Conservation (phyloP, 2,888 invertebrate genomes). For the Sclerodermus sp. region DNA sequence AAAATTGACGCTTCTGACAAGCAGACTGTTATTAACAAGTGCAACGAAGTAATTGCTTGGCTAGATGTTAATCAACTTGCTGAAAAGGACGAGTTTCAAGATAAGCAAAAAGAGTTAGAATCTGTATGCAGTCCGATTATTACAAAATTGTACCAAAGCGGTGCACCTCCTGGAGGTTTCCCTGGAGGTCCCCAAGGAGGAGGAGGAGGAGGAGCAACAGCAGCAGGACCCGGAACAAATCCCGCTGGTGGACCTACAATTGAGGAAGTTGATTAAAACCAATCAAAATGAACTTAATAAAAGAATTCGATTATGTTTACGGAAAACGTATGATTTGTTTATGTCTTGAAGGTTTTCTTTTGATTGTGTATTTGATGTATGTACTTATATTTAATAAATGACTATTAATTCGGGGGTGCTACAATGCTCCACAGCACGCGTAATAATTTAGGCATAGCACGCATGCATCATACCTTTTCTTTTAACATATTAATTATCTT, state of each 20-base stretch:
- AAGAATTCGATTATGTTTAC: too few species aligned
- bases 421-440: too few species aligned
- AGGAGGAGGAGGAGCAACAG: slow-evolving; percentile 53
- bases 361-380: too few species aligned
- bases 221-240: slow-evolving; percentile 44
- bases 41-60: slow-evolving; percentile 63
- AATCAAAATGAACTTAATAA: too few species aligned
- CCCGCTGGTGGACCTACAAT: slow-evolving; percentile 68
- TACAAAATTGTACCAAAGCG: slow-evolving; percentile 36
- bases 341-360: too few species aligned
- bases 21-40: slow-evolving; percentile 60
- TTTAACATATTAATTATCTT: not conserved
- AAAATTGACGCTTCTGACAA: slow-evolving; percentile 59
- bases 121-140: slow-evolving; percentile 50
- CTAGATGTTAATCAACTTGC: slow-evolving; percentile 64
- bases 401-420: too few species aligned
- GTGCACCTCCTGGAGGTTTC: not conserved
- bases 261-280: slow-evolving; percentile 80
- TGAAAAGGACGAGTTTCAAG: slow-evolving; percentile 66
- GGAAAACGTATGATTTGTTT: too few species aligned
- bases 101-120: slow-evolving; percentile 68
- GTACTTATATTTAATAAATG: too few species aligned
- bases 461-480: too few species aligned
- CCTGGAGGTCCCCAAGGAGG: not conserved
- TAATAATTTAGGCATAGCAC: too few species aligned